Base-by-base conservation (phyloP, 2,797 vertebrate genomes). In the Apogon hyalosoma region DNA sequence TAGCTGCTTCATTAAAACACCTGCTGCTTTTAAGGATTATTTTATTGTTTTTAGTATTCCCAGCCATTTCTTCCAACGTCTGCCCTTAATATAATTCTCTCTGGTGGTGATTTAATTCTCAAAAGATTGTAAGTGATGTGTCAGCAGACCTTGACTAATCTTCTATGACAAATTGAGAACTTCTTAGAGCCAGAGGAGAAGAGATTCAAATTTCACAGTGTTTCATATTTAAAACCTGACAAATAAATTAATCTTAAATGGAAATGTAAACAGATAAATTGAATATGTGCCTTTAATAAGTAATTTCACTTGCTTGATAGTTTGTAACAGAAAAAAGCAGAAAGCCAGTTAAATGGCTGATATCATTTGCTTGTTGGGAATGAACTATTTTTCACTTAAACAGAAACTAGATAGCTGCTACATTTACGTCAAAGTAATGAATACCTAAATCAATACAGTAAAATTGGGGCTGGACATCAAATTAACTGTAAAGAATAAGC, bases 11-110 rank as follows among this genome's bases (percentile, higher is more conserved):
- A 62, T 60, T 15, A 71, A 19, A 70, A 79, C 40, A 53, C 40
- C 38, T 8, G 55, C 28, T 46, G 53, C 33, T 0, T 66, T 42
- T 70, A 52, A 39, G 15, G 0, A 51, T 18, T 64, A 52, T 84
- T 63, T 61, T 49, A 64, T 73, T 66, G 62, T 84, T 77, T 65
- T 39, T 13, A 6, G 14, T 2, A 40, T 39, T 67, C 65, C 63
- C 72, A 80, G 73, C 72, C 69, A 84, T 77, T 79, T 87, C 85
- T 77, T 84, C 45, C 63, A 2, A 45, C 21, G 31, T 48, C 16
- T 49, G 24, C 46, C 45, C 52, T 50, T 75, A 46, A 65, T 79
- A 74, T 41, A 49, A 63, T 65, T 72, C 62, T 81, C 46, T 31
- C 45, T 68, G 51, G 38, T 50, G 49, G 48, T 77, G 46, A 70